Base-by-base conservation (phyloP, 2,113 vertebrate genomes). In the Epinephelus cyanopodus region DNA sequence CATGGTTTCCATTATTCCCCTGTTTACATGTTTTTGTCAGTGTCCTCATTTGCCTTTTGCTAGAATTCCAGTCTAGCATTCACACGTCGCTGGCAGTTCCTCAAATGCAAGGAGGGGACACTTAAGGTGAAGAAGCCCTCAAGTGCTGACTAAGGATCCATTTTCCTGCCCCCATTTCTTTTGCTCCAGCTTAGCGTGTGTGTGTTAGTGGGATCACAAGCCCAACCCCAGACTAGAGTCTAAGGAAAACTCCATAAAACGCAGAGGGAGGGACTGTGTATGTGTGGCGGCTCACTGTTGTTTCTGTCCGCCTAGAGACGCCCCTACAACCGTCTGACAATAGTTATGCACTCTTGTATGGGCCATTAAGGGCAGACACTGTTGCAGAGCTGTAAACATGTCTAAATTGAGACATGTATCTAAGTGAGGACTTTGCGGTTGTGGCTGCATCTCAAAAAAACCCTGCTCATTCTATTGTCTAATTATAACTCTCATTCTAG, bases 201-300 rank as follows among this genome's bases (percentile, higher is more conserved):
- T 77, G 60, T 70, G 71, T 74, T 39, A 33, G 71, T 45, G 53
- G 9, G 53, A 45, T 29, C 62, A 23, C 23, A 79, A 83, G 60
- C 69, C 87, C 69, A 78, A 53, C 65, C 74, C 80, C 71, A 80
- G 66, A 76, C 70, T 52, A 48, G 19, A 66, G 71, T 74, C 53
- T 67, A 47, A 67, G 68, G 80, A 84, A 84, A 90, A 85, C 61
- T 77, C 70, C 52, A 88, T 87, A 76, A 90, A 91, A 81, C 65
- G 47, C 63, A 15, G 73, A 50, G 84, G 92, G 85, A 79, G 89
- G 81, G 89, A 71, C 65, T 82, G 61, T 64, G 50, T 53, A 47
- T 67, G 48, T 77, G 82, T 72, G 89, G 75, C 74, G 72, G 56
- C 58, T n/a, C 13, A 42, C 53, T 63, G 77, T 68, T 77, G 80